Conservation (phyloP, 1,140 invertebrate species). For the Sinella curviseta region DNA sequence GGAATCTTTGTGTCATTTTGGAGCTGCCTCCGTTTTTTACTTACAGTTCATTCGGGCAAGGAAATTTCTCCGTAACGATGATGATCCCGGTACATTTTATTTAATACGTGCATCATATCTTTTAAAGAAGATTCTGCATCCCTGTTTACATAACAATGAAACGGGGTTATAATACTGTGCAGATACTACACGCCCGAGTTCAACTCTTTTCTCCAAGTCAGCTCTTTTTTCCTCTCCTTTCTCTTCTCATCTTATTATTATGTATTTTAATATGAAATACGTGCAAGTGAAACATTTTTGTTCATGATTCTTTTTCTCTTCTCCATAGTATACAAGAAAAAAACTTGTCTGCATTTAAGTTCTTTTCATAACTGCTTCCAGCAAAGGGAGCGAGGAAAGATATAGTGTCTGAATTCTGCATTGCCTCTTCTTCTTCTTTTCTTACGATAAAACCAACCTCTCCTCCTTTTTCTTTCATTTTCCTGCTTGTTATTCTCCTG, state of each 20-base stretch:
- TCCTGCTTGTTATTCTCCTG: background rate
- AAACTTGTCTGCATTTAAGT: background rate
- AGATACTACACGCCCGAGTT: too few relatives aligned
- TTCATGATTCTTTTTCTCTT: background rate
- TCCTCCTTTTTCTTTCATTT: background rate
- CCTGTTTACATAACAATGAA: background rate
- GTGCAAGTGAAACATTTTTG: background rate
- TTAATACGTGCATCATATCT: too few relatives aligned
- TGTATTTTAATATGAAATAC: slow-evolving; percentile 15
- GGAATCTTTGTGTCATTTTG: background rate
- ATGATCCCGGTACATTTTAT: too few relatives aligned
- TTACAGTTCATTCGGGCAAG: too few relatives aligned
- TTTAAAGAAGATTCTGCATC: too few relatives aligned
- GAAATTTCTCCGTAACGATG: too few relatives aligned
- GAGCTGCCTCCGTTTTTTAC: background rate
- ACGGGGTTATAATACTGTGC: too few relatives aligned
- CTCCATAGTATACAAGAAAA: background rate
- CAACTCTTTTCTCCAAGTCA: background rate
- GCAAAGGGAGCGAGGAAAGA: background rate
- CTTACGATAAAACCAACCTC: background rate
- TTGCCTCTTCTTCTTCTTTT: background rate
- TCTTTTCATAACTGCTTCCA: background rate
- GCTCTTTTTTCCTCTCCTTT: too few relatives aligned
- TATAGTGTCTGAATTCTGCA: background rate
- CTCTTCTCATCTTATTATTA: too few relatives aligned